phyloP scores from a whole-genome alignment of 2,888 invertebrate genomes.

The Blastobasis lacticolella region DNA sequence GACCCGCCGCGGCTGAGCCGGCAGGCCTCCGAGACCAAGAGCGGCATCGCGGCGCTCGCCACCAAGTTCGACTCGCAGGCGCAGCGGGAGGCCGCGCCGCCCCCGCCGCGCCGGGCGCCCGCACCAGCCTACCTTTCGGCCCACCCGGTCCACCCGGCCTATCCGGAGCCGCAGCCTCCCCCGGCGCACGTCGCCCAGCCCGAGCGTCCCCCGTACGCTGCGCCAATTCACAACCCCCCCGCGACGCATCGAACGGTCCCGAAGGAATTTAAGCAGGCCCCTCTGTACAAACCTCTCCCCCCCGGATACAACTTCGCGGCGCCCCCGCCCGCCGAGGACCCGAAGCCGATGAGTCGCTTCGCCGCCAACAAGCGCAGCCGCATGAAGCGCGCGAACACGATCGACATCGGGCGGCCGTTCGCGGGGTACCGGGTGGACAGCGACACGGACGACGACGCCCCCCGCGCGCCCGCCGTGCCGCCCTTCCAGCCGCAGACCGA shows the following conservation, averaged over 20 bases:
- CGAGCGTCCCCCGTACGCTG: neutral
- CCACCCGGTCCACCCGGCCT: constrained; percentile 3
- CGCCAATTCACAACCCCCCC: neutral
- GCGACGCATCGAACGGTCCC: neutral
- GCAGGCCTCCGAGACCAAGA: constrained; percentile 43
- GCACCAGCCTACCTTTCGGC: constrained; percentile 5
- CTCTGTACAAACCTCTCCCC: constrained; percentile 52
- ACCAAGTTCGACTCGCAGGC: constrained; percentile 52
- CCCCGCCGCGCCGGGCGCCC: constrained; percentile 14
- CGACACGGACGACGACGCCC: constrained; percentile 62
- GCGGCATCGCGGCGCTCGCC: constrained; percentile 57
- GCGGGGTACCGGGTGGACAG: constrained; percentile 69
- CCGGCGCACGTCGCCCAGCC: neutral
- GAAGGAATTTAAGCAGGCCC: constrained; percentile 19
- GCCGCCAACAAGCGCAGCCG: constrained; percentile 79
- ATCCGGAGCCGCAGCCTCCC: constrained; percentile 1
- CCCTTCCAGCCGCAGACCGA: constrained; percentile 87
- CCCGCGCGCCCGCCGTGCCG: constrained; percentile 69
- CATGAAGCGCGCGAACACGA: constrained; percentile 92
- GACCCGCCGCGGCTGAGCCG: constrained; percentile 27
- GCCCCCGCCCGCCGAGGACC: constrained; percentile 42
- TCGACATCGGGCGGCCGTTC: constrained; percentile 86
- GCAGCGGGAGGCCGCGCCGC: constrained; percentile 32
- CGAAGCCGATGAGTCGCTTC: constrained; percentile 60
- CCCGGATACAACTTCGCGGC: constrained; percentile 63